Conservation (phyloP, 2,113 vertebrate species). For the Paramormyrops kingsleyae region DNA sequence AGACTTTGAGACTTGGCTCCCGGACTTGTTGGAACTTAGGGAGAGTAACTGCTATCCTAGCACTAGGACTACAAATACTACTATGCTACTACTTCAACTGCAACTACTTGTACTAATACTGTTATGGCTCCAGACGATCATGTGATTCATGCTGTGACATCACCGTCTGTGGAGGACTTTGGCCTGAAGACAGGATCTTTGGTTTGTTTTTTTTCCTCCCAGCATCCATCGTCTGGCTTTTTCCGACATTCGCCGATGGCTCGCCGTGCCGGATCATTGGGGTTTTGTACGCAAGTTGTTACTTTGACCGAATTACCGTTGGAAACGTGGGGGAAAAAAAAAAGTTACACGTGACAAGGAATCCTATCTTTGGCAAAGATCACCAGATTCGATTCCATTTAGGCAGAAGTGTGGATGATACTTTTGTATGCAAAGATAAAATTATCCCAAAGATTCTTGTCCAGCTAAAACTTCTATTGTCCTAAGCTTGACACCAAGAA, state of each 20-base stretch:
- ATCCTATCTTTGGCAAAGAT: neutral
- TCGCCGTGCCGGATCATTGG: slow-evolving; percentile 46
- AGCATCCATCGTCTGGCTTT: neutral
- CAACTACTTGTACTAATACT: slow-evolving; percentile 37
- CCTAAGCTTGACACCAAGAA: neutral
- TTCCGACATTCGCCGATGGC: slow-evolving; percentile 50
- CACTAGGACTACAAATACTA: slow-evolving; percentile 29
- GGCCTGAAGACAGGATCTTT: slow-evolving; percentile 35
- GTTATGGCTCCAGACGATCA: slow-evolving; percentile 41
- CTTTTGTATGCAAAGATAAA: slow-evolving; percentile 5
- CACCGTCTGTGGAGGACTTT: slow-evolving; percentile 35
- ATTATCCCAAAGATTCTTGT: slow-evolving; percentile 10
- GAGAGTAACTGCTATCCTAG: slow-evolving; percentile 32
- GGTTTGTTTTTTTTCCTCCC: neutral
- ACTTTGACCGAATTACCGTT: slow-evolving; percentile 8
- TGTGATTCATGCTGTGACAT: slow-evolving; percentile 30
- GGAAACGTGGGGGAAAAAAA: neutral
- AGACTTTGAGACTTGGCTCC: slow-evolving; percentile 50
- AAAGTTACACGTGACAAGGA: neutral
- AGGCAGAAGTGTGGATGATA: neutral
- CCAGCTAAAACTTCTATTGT: neutral
- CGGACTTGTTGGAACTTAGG: slow-evolving; percentile 30
- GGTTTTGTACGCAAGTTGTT: slow-evolving; percentile 38
- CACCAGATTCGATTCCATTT: neutral
- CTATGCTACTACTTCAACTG: slow-evolving; percentile 28